Conservation (phyloP, 2,113 vertebrate genomes). For the Hyaena hyaena region DNA sequence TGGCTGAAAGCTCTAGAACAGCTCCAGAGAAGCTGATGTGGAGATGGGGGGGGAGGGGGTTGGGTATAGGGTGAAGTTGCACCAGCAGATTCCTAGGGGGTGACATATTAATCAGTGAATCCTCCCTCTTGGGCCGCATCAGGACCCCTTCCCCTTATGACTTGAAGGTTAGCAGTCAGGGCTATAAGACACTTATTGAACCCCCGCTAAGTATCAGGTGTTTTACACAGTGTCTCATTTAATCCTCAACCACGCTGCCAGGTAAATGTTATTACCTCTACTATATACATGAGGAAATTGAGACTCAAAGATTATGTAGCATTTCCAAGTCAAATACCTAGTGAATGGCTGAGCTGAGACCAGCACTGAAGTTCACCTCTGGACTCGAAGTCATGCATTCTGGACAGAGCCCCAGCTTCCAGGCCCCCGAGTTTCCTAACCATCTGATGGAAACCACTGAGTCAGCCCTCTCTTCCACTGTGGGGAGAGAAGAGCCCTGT, state of each 20-base stretch:
- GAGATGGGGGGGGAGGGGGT: too few relatives aligned
- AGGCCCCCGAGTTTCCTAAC: background rate
- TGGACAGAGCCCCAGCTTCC: background rate
- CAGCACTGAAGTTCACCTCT: background rate
- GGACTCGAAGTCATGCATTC: background rate
- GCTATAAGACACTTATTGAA: background rate
- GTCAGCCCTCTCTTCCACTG: background rate
- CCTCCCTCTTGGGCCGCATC: background rate
- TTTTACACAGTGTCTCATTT: background rate
- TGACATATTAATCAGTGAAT: background rate
- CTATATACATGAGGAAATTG: background rate
- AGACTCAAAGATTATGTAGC: background rate
- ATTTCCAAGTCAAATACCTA: background rate
- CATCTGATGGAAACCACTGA: background rate
- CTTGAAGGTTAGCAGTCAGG: background rate
- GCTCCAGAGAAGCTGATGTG: background rate
- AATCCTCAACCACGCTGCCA: background rate
- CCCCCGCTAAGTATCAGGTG: background rate
- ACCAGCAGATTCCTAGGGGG: background rate
- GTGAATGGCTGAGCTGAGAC: background rate
- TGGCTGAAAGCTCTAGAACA: background rate
- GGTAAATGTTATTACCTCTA: background rate
- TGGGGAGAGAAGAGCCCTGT: background rate
- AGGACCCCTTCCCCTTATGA: background rate
- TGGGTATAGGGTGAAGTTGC: background rate